Evolutionary conservation across 2,797 vertebrate species (phyloP), one percentile per base, ranked within the genome.

Genomic region (Lophura swinhoii): DNA sequence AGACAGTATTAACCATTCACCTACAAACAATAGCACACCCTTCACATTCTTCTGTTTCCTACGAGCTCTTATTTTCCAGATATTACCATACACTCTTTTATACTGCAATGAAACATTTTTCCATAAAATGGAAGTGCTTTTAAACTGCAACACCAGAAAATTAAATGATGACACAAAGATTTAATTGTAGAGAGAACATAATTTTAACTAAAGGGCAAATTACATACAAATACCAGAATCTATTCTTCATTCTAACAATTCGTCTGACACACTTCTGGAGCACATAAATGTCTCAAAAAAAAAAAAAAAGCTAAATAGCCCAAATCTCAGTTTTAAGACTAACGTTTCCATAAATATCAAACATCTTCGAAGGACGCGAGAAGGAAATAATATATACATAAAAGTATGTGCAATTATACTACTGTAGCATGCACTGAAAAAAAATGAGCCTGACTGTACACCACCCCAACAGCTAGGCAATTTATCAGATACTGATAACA

Each of bases 1-100:
- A 92, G 53, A 85, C 66, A 60, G 66, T 55, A 82, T 92, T 89
- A 94, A 82, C 69, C 76, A 51, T 94, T 95, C 75, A 93, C 13
- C 2, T 58, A 91, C 58, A 88, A 95, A 94, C 77, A 94, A 87
- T 2, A 82, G 72, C 56, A 78, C 49, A 81, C 51, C 43, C 63
- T 87, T 44, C 43, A 24, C 17, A 44, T 59, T 71, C 35, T 66
- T 76, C 46, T 33, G 28, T 64, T 71, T 84, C 31, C 28, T 85
- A 63, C 44, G 22, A 84, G 51, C 28, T 89, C 76, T 67, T 31
- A 49, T 69, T 90, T 81, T 83, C 69, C 63, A 69, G 23, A 88
- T n/a, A 55, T 55, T 55, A 31, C 28, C 51, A 55, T 31, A 29
- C 44, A 60, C 13, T 58, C 67, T 68, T 85, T 58, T 13, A 31